Percentiles rank a stretch among this genome's conserved stretches.
phyloP scores from a whole-genome alignment of 2,797 vertebrate genomes.

The Lindbergichthys nudifrons region DNA sequence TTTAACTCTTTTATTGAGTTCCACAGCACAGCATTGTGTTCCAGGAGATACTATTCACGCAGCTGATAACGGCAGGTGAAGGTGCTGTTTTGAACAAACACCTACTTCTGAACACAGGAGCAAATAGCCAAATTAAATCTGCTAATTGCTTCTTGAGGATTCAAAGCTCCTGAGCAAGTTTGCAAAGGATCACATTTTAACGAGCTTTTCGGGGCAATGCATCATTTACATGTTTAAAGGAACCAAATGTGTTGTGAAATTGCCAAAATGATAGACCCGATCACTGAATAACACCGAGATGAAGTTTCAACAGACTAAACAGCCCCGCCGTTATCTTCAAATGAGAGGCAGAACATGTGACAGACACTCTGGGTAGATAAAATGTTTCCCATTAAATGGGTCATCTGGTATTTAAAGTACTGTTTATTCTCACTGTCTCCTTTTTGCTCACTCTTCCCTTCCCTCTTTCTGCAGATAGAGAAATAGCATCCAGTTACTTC shows the following conservation, averaged over 20 bases:
- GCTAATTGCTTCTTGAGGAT: constrained; percentile 72
- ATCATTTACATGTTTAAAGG: constrained; percentile 62
- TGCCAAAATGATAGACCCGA: constrained; percentile 55
- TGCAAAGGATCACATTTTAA: constrained; percentile 67
- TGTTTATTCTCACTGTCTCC: constrained; percentile 64
- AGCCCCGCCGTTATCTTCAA: constrained; percentile 50
- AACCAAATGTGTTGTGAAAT: constrained; percentile 54
- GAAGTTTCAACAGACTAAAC: constrained; percentile 56
- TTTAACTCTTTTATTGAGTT: constrained; percentile 85
- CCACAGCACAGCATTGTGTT: constrained; percentile 80
- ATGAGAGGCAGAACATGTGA: constrained; percentile 57
- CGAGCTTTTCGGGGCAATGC: constrained; percentile 44
- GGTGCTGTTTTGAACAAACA: constrained; percentile 76
- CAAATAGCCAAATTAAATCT: constrained; percentile 77
- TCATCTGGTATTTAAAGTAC: constrained; percentile 75
- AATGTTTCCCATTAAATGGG: constrained; percentile 73
- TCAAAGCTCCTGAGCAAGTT: constrained; percentile 57
- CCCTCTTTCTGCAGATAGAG: constrained; percentile 46
- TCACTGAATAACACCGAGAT: constrained; percentile 54
- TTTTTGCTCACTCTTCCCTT: constrained; percentile 37
- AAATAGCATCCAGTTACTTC: constrained; percentile 46
- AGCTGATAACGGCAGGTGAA: constrained; percentile 81
- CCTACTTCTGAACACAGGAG: constrained; percentile 58
- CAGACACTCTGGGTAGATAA: constrained; percentile 60
- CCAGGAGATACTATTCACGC: constrained; percentile 87